Percentiles rank a stretch among this genome's conserved stretches.
Conservation (phyloP, 2,113 vertebrate species). For the Gasterosteus aculeatus region DNA sequence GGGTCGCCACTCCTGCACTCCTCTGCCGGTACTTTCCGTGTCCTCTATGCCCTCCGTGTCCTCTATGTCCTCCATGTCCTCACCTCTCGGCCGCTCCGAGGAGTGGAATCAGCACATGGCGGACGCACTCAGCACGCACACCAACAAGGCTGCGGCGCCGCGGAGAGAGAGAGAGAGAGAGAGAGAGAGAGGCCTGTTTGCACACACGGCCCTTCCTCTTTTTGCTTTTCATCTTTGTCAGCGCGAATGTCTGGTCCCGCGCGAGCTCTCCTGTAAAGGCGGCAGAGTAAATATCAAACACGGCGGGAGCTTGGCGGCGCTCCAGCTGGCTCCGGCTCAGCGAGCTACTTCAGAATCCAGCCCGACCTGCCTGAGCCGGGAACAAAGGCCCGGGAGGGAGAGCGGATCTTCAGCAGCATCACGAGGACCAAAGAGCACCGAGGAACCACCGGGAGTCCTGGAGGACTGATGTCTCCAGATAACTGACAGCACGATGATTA, state of each 20-base stretch:
- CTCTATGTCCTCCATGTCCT: conserved; percentile 20
- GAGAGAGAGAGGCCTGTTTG: conserved; percentile 31
- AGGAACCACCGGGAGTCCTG: not conserved
- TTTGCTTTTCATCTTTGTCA: conserved; percentile 61
- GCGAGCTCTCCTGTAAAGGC: conserved; percentile 73
- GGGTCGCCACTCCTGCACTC: conserved; percentile 54
- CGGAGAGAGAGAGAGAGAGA: too few relatives aligned
- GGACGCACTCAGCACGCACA: not conserved
- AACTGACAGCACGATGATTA: too few relatives aligned
- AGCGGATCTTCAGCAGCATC: conserved; percentile 6
- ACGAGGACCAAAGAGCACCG: conserved; percentile 26
- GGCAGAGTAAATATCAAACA: conserved; percentile 84
- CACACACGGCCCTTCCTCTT: conserved; percentile 41
- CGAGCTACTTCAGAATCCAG: conserved; percentile 72
- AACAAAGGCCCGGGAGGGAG: conserved; percentile 70
- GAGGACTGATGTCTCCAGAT: not conserved
- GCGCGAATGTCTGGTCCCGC: conserved; percentile 73
- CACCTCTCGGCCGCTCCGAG: conserved; percentile 1
- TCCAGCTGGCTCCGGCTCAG: conserved; percentile 77
- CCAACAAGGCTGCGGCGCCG: conserved; percentile 11
- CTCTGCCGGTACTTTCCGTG: conserved; percentile 10
- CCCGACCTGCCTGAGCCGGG: conserved; percentile 70
- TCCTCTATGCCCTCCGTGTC: not conserved
- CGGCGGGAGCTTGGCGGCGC: conserved; percentile 71
- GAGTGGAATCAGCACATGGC: not conserved